Base-by-base conservation (phyloP, 2,797 vertebrate genomes). In the Coregonus ussuriensis region DNA sequence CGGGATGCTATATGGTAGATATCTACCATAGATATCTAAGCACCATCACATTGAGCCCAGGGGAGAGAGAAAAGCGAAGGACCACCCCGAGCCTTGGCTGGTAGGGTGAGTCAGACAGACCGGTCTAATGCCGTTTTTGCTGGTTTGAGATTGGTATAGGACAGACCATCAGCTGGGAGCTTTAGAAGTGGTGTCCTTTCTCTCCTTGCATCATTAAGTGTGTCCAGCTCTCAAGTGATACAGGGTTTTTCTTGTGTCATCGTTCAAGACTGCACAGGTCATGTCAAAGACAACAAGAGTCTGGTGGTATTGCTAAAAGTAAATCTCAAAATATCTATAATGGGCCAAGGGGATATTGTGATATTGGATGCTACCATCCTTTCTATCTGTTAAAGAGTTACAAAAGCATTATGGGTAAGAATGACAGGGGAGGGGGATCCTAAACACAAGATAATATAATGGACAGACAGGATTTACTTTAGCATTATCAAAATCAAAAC, bases 111-210 rank as follows among this genome's bases (percentile, higher is more conserved):
- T 86, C 82, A 68, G 85, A 86, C 77, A 75, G 88, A 89, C 88
- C 56, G 76, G 88, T 91, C 90, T 81, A 91, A 18, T 21, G 21
- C 89, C 59, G 90, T 88, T 90, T 89, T 92, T 93, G 91, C 91
- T 93, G 91, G 91, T 92, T 92, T 92, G 77, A 88, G 79, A 82
- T 91, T 91, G 91, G 85, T 92, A 93, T 87, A 93, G 84, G 89
- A 91, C 89, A 47, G 41, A 47, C 41, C 73, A 75, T 81, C 81
- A 81, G 84, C 82, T 79, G 37, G 14, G 78, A 85, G 80, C 82
- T 80, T 77, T 74, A 78, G 71, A 52, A 75, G 82, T 81, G 76
- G 83, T 76, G 51, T 69, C 78, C 4, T 11, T 54, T 70, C 82
- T 71, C 79, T 41, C 78, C 79, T 62, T 52, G 21, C 21, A 9